Evolutionary conservation across 2,888 invertebrate species (phyloP), one percentile per base, ranked within the genome.

Genomic region (Melangyna quadrimaculata): DNA sequence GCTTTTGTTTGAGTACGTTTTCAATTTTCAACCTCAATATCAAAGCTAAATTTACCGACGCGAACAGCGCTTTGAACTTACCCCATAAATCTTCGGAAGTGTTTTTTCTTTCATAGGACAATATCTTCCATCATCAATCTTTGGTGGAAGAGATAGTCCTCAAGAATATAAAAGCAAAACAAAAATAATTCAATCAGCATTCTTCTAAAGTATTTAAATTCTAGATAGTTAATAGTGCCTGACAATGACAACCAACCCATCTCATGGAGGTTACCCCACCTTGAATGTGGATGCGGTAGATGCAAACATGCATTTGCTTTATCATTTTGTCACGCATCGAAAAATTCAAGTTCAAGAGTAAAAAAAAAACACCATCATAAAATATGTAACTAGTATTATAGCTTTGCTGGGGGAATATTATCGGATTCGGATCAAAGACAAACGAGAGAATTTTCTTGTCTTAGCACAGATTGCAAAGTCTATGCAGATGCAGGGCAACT

Each of bases 301-400:
- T 27, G n/a, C 71, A 53, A 4, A 19, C 3, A 22, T 4, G 27
- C 17, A 12, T 17, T 55, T 40, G 14, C 40, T 65, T 57, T 78
- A 24, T 17, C 14, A 51, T 53, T 43, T 32, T 65, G 75, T 65
- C 80, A 81, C 70, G 75, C 75, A 81, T 45, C 63, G 75, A 43
- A 40, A 65, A 75, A 81, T 75, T 75, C 80, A 75, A 81, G 75
- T 81, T 80, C 80, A 75, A 78, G 72, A 65, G 43, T n/a, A n/a
- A 43, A 67, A 45, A 65, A 45, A 3, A 45, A 14, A 37, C 40
- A 45, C 27, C 32, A 29, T 48, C 7, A 29, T 32, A 29, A 12
- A 19, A 35, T 12, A 57, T 48, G 48, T 24, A 51, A 67, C 67
- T 51, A 17, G n/a, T 32, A 32, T 6, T 17, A 17, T 51, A 67